Evolutionary conservation across 30 jellyfish, hydroid and myxozoan genomes (phyloP).

Genomic region (Pelagia noctiluca): DNA sequence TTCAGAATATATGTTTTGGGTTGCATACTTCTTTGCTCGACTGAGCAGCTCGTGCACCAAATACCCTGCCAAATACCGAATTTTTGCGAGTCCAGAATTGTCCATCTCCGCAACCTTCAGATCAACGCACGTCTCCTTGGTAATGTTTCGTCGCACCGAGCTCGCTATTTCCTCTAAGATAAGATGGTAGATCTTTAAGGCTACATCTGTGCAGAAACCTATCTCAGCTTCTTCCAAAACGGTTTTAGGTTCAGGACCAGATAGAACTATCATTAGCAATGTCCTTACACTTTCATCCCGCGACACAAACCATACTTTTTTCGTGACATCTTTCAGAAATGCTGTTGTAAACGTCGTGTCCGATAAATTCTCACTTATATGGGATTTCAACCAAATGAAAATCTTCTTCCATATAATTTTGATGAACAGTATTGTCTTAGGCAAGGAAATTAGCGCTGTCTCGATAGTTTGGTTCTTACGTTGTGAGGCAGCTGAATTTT

Average conservation of each 20-base stretch:
- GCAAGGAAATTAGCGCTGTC: background rate
- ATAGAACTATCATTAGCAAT: constrained; percentile 1
- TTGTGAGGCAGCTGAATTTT: background rate
- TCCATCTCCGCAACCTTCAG: background rate
- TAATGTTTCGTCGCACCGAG: constrained; percentile 11
- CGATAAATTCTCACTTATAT: background rate
- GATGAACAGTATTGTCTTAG: background rate
- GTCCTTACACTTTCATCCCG: background rate
- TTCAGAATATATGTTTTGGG: background rate
- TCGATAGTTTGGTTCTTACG: background rate
- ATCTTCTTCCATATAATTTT: background rate
- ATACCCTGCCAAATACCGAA: background rate
- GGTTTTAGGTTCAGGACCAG: background rate
- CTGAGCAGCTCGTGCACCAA: background rate
- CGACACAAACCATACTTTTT: constrained; percentile 12
- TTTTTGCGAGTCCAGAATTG: background rate
- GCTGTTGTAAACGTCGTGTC: background rate
- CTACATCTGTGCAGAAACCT: constrained; percentile 12
- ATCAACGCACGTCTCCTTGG: background rate
- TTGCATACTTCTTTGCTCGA: background rate
- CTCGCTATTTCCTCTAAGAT: constrained; percentile 4
- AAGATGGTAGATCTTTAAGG: background rate
- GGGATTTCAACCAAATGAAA: background rate
- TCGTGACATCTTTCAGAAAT: constrained; percentile 8
- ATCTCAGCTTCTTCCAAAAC: constrained; percentile 23